Evolutionary conservation across 1,140 invertebrate species (phyloP), one percentile per base, ranked within the genome.

Genomic region (Psilanteris sp.): DNA sequence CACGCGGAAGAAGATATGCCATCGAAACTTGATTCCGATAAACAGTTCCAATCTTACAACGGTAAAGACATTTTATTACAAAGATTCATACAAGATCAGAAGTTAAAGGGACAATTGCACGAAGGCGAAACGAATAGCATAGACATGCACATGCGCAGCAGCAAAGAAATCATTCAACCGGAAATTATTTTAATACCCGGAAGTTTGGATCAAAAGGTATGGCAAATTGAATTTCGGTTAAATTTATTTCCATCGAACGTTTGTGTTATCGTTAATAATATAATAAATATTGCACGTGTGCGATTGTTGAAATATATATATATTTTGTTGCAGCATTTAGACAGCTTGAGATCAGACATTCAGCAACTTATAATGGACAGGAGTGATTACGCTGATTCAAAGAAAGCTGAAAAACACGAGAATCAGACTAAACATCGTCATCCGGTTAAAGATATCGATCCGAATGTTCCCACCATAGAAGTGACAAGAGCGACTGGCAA

Each of bases 51-150:
- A 1, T 8, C 11, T 1, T 73, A 68, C 29, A 92, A 91, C 62
- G 94, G 94, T 0, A 96, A 96, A 87, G 93, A 95, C 81, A 92
- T 94, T 71, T 86, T 96, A 2, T 92, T 95, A 90, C 90, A 92
- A 77, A 88, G 94, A 39, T 95, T 94, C 80, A 96, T 96, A 57
- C 92, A 94, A 76, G 94, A 95, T 87, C 93, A 95, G 81, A 90
- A 90, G 46, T 62, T 85, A 4, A 83, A 72, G 29, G 71, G 71
- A 64, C 70, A 85, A 22, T 0, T 81, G 26, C 85, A 87, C 14
- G 88, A 88, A 29, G 46, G 79, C 14, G 85, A 87, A 1, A 54
- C 64, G 32, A 77, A 80, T 6, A 82, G 79, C 26, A 75, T 83
- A 52, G 85, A 87, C 6, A 80, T 79, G 10, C 81, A 87, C 9